A percentile compares a stretch with the other conserved stretches of the same genome.
phyloP scores from a whole-genome alignment of 2,113 vertebrate species.

The Acrocephalus arundinaceus region DNA sequence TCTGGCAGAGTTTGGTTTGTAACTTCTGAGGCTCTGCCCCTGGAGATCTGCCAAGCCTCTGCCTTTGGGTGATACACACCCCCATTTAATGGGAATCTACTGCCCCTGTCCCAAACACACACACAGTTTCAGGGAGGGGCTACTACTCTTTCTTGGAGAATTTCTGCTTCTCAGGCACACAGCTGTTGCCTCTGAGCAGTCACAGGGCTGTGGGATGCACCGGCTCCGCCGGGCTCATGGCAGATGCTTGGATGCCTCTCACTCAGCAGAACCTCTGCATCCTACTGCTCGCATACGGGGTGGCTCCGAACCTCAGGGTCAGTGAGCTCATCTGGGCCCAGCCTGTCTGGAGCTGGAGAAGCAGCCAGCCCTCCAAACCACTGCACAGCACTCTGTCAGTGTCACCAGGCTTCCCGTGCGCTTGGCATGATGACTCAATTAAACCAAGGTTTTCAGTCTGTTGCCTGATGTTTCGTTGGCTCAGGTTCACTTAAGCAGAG shows the following conservation, averaged over 20 bases:
- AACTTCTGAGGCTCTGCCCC: not conserved
- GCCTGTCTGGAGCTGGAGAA: not conserved
- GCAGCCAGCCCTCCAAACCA: not conserved
- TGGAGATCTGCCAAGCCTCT: conserved; percentile 28
- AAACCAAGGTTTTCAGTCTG: conserved; percentile 8
- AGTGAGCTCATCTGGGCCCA: not conserved
- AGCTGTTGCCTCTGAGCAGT: not conserved
- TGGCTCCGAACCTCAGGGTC: not conserved
- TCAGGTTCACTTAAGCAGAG: not conserved
- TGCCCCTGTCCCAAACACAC: not conserved
- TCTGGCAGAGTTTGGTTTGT: conserved; percentile 17
- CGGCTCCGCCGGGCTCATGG: accelerated
- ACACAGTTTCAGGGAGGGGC: not conserved
- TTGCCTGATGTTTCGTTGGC: not conserved
- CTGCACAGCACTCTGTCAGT: not conserved
- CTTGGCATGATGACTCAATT: not conserved
- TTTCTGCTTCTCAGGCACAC: not conserved
- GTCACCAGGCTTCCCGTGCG: not conserved
- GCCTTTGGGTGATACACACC: not conserved
- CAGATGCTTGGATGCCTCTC: not conserved
- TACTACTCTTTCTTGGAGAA: not conserved
- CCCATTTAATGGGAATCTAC: not conserved
- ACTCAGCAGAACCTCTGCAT: not conserved
- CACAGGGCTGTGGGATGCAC: not conserved
- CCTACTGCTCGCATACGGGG: accelerated